Evolutionary conservation across 2,888 invertebrate species (phyloP).

Genomic region (Dryocosmus kuriphilus): DNA sequence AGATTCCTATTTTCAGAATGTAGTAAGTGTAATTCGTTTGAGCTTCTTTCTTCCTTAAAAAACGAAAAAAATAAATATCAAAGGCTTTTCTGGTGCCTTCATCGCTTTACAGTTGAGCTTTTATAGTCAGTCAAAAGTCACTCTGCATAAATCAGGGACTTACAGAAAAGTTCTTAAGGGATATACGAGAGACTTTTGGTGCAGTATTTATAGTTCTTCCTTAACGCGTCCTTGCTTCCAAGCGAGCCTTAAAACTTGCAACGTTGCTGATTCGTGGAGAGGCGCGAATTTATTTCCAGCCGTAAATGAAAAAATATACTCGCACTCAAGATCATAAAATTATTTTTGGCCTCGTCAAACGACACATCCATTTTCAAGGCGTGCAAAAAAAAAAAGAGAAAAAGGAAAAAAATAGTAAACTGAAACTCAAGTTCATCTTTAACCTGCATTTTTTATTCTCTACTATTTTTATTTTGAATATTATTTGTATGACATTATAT

Average conservation of each 20-base stretch:
- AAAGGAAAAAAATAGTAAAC: neutral
- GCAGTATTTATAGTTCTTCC: constrained; percentile 17
- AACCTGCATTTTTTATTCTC: neutral
- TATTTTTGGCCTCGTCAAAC: constrained; percentile 37
- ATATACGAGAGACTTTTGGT: neutral
- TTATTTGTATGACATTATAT: neutral
- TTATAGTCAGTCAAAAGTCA: constrained; percentile 12
- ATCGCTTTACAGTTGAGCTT: neutral
- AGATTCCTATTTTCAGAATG: neutral
- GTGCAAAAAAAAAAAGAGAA: neutral
- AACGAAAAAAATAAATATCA: neutral
- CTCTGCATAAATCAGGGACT: constrained; percentile 11
- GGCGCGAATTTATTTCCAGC: constrained; percentile 31
- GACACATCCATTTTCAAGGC: constrained; percentile 37
- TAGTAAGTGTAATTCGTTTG: neutral
- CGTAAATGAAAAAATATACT: constrained; percentile 30
- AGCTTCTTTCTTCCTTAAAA: neutral
- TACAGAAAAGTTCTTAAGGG: neutral
- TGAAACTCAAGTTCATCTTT: constrained; percentile 18
- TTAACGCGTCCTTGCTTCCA: neutral
- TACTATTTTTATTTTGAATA: neutral
- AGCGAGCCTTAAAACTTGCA: neutral
- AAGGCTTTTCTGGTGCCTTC: neutral
- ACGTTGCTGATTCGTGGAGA: constrained; percentile 13
- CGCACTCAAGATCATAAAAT: constrained; percentile 19